phyloP scores from a whole-genome alignment of 2,797 vertebrate genomes.

The Sebastes nivosus region DNA sequence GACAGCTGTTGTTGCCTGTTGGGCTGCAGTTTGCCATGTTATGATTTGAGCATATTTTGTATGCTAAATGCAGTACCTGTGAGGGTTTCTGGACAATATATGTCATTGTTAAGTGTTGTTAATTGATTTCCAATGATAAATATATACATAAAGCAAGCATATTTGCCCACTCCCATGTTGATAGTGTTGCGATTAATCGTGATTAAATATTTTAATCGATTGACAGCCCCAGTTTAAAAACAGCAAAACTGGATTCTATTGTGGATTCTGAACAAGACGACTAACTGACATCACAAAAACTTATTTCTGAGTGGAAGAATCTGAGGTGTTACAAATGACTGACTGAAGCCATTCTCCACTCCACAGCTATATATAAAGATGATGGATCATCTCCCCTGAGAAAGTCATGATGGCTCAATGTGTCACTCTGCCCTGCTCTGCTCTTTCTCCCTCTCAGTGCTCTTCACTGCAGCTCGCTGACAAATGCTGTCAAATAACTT shows the following conservation, averaged over 20 bases:
- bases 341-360: not conserved
- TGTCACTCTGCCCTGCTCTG: not conserved
- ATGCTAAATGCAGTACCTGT: too few relatives aligned
- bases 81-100: too few relatives aligned
- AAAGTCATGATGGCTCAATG: not conserved
- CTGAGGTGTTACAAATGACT: not conserved
- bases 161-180: too few relatives aligned
- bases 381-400: conserved; percentile 1
- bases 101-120: too few relatives aligned
- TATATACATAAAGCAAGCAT: too few relatives aligned
- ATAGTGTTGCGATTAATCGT: too few relatives aligned
- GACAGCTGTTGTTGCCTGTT: too few relatives aligned
- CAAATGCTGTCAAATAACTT: conserved; percentile 13
- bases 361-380: not conserved
- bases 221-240: not conserved
- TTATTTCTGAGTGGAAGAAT: not conserved
- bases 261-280: not conserved
- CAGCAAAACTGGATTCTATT: not conserved
- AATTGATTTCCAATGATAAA: too few relatives aligned
- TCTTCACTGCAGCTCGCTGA: conserved; percentile 1
- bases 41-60: too few relatives aligned
- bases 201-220: too few relatives aligned
- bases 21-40: too few relatives aligned
- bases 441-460: not conserved
- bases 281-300: not conserved